These are phyloP conservation scores for Lordiphosa clarofinis DNA, from an alignment of 1,140 invertebrate species.

Conservation along the genomic window DNA sequence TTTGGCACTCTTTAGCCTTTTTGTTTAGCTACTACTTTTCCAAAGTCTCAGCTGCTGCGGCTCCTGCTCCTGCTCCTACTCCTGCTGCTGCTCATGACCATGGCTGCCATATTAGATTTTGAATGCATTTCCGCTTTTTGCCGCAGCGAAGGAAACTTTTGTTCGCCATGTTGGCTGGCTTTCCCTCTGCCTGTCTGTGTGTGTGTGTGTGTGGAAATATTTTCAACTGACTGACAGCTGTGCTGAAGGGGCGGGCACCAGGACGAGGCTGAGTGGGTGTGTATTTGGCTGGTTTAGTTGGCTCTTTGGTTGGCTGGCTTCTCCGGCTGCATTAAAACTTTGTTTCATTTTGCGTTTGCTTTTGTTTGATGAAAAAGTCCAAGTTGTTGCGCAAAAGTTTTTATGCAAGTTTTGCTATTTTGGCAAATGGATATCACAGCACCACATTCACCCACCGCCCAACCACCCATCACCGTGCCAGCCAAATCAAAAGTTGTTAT, in stretches of 20 bases:
- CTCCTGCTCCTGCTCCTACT: constrained; percentile 5
- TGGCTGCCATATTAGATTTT: constrained; percentile 79
- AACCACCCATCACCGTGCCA: no score
- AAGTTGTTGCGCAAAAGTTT: constrained; percentile 76
- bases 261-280: constrained; percentile 34
- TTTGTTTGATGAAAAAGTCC: constrained; percentile 75
- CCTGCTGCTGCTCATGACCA: constrained; percentile 71
- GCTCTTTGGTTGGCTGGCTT: constrained; percentile 28
- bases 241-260: constrained; percentile 55
- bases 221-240: constrained; percentile 74
- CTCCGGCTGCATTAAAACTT: constrained; percentile 66
- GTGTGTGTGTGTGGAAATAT: constrained; percentile 56
- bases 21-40: constrained; percentile 72
- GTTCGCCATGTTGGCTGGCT: constrained; percentile 37
- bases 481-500: no score
- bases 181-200: constrained; percentile 18
- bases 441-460: background rate
- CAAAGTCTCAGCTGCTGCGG: constrained; percentile 28
- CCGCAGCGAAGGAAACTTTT: constrained; percentile 72
- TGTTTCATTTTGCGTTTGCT: constrained; percentile 60
- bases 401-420: constrained; percentile 77
- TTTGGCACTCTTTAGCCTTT: constrained; percentile 72
- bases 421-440: constrained; percentile 64
- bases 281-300: constrained; percentile 27
- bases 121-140: constrained; percentile 79